phyloP scores from a whole-genome alignment of 2,888 invertebrate species.

The Eristalis tenax region DNA sequence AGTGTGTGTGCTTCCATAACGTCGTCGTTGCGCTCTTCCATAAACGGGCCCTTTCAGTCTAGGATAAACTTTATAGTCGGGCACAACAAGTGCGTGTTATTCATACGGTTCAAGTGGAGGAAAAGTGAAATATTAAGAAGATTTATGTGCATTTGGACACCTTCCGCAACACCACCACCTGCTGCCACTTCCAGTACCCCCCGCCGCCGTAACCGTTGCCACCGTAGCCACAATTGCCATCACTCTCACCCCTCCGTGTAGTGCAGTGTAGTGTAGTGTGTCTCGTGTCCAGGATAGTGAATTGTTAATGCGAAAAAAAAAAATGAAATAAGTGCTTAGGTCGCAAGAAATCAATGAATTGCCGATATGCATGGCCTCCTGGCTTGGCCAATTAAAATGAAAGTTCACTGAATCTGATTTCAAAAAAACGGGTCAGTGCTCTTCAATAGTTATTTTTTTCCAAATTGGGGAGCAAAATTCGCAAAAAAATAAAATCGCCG shows the following conservation, averaged over 20 bases:
- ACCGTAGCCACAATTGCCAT: constrained; percentile 11
- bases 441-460: neutral
- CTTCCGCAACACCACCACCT: constrained; percentile 39
- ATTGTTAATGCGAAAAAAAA: constrained; percentile 1
- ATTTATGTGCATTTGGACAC: constrained; percentile 61
- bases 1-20: constrained; percentile 46
- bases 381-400: constrained; percentile 46
- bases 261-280: neutral
- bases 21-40: constrained; percentile 75
- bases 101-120: constrained; percentile 51
- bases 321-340: constrained; percentile 33
- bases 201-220: constrained; percentile 2
- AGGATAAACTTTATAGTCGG: constrained; percentile 81
- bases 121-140: constrained; percentile 56
- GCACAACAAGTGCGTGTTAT: constrained; percentile 81
- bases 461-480: constrained; percentile 21
- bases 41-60: constrained; percentile 79
- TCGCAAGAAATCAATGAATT: constrained; percentile 24
- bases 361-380: constrained; percentile 21
- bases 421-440: neutral
- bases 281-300: neutral
- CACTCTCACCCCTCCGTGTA: neutral
- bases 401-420: constrained; percentile 16
- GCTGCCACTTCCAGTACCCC: constrained; percentile 38
- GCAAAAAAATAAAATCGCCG: constrained; percentile 24